Conservation (phyloP, 2,888 invertebrate genomes). For the Limulus polyphemus region DNA sequence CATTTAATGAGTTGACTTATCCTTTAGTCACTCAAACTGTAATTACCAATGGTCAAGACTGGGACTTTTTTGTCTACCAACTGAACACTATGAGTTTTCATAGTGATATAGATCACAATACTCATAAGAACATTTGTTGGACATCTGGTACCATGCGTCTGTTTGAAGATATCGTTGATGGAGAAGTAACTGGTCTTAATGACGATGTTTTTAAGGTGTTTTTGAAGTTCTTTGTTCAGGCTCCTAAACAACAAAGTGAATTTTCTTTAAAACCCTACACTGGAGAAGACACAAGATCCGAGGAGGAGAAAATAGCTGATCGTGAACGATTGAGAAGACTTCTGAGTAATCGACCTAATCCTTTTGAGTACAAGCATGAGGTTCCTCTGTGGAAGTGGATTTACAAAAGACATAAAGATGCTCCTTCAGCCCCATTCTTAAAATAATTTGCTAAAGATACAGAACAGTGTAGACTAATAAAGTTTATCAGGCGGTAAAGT, state of each 20-base stretch:
- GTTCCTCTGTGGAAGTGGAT: slow-evolving; percentile 68
- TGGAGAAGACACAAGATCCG: slow-evolving; percentile 47
- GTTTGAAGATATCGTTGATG: slow-evolving; percentile 54
- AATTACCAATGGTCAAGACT: slow-evolving; percentile 72
- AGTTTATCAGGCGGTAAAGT: no score
- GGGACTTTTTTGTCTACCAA: slow-evolving; percentile 81
- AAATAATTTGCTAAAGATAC: background rate
- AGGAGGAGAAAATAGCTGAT: slow-evolving; percentile 49
- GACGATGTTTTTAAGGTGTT: slow-evolving; percentile 59
- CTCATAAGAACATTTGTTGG: slow-evolving; percentile 65
- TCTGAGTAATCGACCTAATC: slow-evolving; percentile 37
- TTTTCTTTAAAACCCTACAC: slow-evolving; percentile 61
- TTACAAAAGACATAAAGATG: slow-evolving; percentile 39
- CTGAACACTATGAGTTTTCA: slow-evolving; percentile 68
- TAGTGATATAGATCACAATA: slow-evolving; percentile 47
- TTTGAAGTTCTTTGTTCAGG: slow-evolving; percentile 41
- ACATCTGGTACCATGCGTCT: slow-evolving; percentile 56
- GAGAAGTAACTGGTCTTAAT: slow-evolving; percentile 52
- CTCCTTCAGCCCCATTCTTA: slow-evolving; percentile 13
- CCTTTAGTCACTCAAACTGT: slow-evolving; percentile 79
- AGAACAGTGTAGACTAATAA: no score
- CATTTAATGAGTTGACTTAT: slow-evolving; percentile 77
- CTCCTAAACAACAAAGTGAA: slow-evolving; percentile 36
- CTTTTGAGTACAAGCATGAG: slow-evolving; percentile 48
- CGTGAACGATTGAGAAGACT: slow-evolving; percentile 40